Evolutionary conservation across 2,888 invertebrate genomes (phyloP), one percentile per base, ranked within the genome.

Genomic region (Siphonodentalium dalli): DNA sequence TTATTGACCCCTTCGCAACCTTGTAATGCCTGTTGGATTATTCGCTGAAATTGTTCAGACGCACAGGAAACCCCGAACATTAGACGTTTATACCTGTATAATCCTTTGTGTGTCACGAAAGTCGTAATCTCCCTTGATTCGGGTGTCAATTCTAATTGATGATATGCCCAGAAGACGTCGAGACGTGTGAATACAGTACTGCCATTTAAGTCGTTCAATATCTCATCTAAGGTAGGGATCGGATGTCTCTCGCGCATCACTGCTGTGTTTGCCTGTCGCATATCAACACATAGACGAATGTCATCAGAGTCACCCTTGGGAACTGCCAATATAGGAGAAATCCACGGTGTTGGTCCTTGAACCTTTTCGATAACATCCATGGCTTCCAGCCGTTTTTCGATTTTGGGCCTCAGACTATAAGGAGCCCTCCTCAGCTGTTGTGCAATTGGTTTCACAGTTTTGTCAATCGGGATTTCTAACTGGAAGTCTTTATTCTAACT

Each of bases 1-100:
- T 45, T 53, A 24, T 42, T 6, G 9, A 61, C 65, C 21, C 64
- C 61, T 1, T 53, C 38, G 21, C 55, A 45, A 37, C 46, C 49
- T 23, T 33, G 31, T 23, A 58, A 37, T 3, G 47, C 13, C 29
- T 61, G 55, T 31, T 48, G 37, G 6, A 43, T 28, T 9, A 38
- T 34, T 2, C 31, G 24, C n/a, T 48, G 27, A 15, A 28, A 48
- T 13, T 40, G 15, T 38, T 27, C 48, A 20, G 48, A 28, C 11
- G 28, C 48, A 41, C 28, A 41, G 28, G 15, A 49, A 11, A 47
- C 9, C 9, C 46, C 45, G n/a, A 58, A 58, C 33, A 47, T 54
- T 3, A 53, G 26, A 1, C 58, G 23, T 23, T 55, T 55, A 21
- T 54, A 54, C 11, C 45, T 26, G 28, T 26, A 54, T 4, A 49